Percentiles rank a stretch among this genome's conserved stretches.
phyloP scores from a whole-genome alignment of 2,797 vertebrate species.

The Semotilus atromaculatus region DNA sequence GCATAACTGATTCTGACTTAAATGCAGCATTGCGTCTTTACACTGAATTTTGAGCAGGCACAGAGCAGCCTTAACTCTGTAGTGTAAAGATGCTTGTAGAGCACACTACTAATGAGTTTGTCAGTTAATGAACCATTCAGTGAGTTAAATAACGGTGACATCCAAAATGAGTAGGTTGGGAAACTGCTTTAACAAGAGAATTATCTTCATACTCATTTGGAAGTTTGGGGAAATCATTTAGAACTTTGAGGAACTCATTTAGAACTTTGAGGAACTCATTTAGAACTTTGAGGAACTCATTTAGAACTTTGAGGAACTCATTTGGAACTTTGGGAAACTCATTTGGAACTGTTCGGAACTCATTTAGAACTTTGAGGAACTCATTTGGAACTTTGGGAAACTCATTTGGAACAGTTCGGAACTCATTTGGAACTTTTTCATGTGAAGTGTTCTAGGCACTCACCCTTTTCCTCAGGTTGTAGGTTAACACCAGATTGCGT shows the following conservation, averaged over 20 bases:
- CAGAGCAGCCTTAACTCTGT: neutral
- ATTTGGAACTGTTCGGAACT: too few relatives aligned
- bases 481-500: constrained; percentile 91
- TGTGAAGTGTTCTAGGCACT: constrained; percentile 61
- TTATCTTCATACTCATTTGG: neutral
- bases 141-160: neutral
- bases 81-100: neutral
- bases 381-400: too few relatives aligned
- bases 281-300: too few relatives aligned
- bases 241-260: too few relatives aligned
- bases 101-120: neutral
- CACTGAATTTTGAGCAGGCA: neutral
- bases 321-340: too few relatives aligned
- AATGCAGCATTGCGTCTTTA: neutral
- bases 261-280: too few relatives aligned
- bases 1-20: neutral
- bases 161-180: neutral
- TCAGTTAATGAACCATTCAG: neutral
- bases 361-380: too few relatives aligned
- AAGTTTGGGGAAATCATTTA: too few relatives aligned
- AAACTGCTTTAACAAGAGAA: neutral
- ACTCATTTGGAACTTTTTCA: too few relatives aligned
- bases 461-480: constrained; percentile 95
- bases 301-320: too few relatives aligned
- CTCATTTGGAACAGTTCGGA: too few relatives aligned